Percentiles rank a stretch among this genome's conserved stretches.
phyloP scores from a whole-genome alignment of 2,888 invertebrate genomes.

The Drosophila multiciliata region DNA sequence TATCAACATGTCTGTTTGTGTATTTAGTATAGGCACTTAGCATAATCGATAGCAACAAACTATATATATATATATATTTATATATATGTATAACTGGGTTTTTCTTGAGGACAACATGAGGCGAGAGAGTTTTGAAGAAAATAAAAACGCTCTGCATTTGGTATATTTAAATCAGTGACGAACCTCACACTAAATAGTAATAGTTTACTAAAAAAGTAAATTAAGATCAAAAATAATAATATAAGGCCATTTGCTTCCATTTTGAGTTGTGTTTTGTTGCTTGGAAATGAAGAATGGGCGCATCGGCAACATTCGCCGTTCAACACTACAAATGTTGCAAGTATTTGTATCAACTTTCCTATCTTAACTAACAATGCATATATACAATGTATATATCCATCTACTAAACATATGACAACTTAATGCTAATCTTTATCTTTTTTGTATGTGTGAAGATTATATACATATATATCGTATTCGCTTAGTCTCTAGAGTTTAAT shows the following conservation, averaged over 20 bases:
- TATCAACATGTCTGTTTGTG: slow-evolving; percentile 14
- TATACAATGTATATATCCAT: slow-evolving; percentile 40
- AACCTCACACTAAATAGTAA: not conserved
- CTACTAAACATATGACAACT: slow-evolving; percentile 32
- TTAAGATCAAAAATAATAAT: not conserved
- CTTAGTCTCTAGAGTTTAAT: slow-evolving; percentile 55
- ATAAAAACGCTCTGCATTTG: slow-evolving; percentile 4
- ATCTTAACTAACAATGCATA: slow-evolving; percentile 8
- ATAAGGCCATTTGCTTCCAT: not conserved
- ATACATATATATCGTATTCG: slow-evolving; percentile 44
- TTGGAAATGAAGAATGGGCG: slow-evolving; percentile 1
- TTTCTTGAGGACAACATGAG: slow-evolving; percentile 1
- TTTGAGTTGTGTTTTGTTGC: slow-evolving; percentile 1
- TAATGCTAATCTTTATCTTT: slow-evolving; percentile 40
- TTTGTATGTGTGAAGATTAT: slow-evolving; percentile 18
- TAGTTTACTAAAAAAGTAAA: not conserved
- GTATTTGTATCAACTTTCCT: slow-evolving; percentile 10
- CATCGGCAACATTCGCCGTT: not conserved
- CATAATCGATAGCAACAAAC: slow-evolving; percentile 77
- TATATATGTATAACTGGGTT: slow-evolving; percentile 5
- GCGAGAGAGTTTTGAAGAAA: not conserved
- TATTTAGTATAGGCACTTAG: slow-evolving; percentile 74
- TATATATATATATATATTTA: slow-evolving; percentile 46
- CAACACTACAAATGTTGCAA: not conserved
- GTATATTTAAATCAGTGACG: not conserved